A percentile compares a stretch with the other conserved stretches of the same genome.
Evolutionary conservation across 2,113 vertebrate genomes (phyloP).

Genomic region (Pachyramphus minor): DNA sequence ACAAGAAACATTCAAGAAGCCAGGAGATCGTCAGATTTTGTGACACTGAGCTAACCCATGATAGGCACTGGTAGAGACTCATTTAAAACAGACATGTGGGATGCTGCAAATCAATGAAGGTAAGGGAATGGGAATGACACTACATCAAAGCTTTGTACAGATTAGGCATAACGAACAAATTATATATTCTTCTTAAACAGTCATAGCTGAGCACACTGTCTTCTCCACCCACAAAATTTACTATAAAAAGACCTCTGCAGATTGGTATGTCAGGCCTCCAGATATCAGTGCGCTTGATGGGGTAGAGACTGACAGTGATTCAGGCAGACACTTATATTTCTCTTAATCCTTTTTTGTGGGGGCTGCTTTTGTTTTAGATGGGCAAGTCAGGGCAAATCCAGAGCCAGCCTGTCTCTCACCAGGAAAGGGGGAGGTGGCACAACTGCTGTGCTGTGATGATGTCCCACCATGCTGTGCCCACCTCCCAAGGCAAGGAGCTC

Average conservation of each 20-base stretch:
- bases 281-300: slow-evolving; percentile 69
- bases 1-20: background rate
- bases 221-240: slow-evolving; percentile 69
- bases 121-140: slow-evolving; percentile 31
- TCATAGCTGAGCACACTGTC: slow-evolving; percentile 65
- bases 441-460: background rate
- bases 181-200: slow-evolving; percentile 69
- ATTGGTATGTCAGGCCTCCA: slow-evolving; percentile 75
- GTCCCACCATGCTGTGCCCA: background rate
- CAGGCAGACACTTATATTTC: slow-evolving; percentile 11
- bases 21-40: background rate
- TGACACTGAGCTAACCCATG: background rate
- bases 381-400: slow-evolving; percentile 5
- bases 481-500: rapidly evolving
- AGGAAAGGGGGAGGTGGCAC: background rate
- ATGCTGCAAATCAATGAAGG: slow-evolving; percentile 6
- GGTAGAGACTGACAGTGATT: slow-evolving; percentile 58
- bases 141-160: slow-evolving; percentile 51
- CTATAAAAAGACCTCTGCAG: slow-evolving; percentile 80
- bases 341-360: slow-evolving; percentile 6
- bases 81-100: background rate
- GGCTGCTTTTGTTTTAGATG: slow-evolving; percentile 27
- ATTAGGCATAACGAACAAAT: slow-evolving; percentile 69
- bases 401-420: background rate
- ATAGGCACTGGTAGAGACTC: background rate